Conservation (phyloP, 2,113 vertebrate genomes). For the Cyphomyrus plagiostoma region DNA sequence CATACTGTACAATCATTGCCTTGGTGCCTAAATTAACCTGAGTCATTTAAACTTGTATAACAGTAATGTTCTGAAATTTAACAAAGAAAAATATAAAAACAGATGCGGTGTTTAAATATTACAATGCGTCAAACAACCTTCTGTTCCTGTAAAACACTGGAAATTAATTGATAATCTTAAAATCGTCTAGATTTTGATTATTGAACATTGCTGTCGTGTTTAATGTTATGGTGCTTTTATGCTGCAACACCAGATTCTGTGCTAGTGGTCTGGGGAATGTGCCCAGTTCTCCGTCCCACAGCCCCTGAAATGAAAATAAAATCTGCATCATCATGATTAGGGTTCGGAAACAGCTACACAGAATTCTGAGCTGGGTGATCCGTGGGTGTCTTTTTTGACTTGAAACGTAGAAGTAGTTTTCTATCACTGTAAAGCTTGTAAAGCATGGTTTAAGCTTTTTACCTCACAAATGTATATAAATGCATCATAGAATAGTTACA, state of each 20-base stretch:
- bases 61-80: background rate
- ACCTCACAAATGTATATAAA: constrained; percentile 48
- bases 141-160: background rate
- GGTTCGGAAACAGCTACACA: background rate
- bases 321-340: background rate
- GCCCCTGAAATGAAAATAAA: background rate
- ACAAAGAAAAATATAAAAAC: background rate
- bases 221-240: background rate
- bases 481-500: constrained; percentile 40
- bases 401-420: constrained; percentile 55
- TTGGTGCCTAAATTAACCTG: background rate
- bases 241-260: background rate
- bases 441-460: constrained; percentile 68
- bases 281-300: background rate
- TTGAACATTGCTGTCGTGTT: background rate
- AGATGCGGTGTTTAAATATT: background rate
- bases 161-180: background rate
- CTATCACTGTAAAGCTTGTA: constrained; percentile 86
- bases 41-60: background rate
- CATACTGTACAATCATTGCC: background rate
- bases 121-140: background rate
- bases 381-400: constrained; percentile 52
- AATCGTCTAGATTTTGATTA: background rate
- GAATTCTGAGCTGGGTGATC: constrained; percentile 32
- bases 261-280: background rate